Evolutionary conservation across 23 tunicate genomes (phyloP).

Genomic region (Diplosoma virens): DNA sequence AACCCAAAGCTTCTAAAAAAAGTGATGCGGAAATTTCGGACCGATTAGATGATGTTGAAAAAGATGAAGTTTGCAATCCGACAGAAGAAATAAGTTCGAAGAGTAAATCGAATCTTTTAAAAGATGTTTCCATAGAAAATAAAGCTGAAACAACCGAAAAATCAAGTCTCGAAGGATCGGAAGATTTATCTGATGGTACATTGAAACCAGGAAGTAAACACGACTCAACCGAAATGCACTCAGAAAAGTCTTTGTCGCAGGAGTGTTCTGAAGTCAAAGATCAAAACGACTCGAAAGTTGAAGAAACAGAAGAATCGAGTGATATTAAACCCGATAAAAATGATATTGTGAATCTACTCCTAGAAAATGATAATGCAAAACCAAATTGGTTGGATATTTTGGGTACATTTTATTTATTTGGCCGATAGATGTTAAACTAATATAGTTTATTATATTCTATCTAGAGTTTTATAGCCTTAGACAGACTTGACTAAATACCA

Average conservation of each 20-base stretch:
- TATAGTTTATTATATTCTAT: no score
- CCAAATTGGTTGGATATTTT: constrained; percentile 14
- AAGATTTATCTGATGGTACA: no score
- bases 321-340: background rate
- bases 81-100: background rate
- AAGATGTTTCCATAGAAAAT: background rate
- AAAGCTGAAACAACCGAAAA: background rate
- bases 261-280: background rate
- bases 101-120: background rate
- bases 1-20: background rate
- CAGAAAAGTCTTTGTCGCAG: no score
- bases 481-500: no score
- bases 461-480: no score
- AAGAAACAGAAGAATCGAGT: background rate
- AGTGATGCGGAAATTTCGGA: background rate
- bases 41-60: background rate
- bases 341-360: background rate
- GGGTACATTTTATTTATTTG: background rate
- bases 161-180: no score
- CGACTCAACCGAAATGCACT: no score
- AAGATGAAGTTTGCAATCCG: background rate
- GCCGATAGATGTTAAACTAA: no score
- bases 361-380: background rate
- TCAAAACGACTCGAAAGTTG: background rate
- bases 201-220: no score